phyloP scores from a whole-genome alignment of 2,113 vertebrate genomes.

The Mungos mungo region DNA sequence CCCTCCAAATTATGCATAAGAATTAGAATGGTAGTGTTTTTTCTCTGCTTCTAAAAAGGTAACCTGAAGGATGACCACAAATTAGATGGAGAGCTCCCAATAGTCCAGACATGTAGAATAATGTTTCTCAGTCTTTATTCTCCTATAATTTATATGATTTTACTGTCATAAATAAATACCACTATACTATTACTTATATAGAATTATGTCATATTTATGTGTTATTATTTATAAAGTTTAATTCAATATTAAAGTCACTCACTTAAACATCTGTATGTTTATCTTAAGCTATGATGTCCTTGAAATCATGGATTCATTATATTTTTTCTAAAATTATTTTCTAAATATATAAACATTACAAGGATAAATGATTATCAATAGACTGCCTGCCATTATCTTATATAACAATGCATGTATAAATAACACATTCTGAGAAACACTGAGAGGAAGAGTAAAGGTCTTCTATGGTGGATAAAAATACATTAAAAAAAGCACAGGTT shows the following conservation, averaged over 20 bases:
- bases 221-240: not conserved
- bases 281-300: not conserved
- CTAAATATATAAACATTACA: not conserved
- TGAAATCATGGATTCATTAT: not conserved
- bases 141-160: not conserved
- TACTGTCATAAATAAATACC: not conserved
- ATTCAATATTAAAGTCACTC: not conserved
- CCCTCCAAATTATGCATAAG: not conserved
- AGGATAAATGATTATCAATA: not conserved
- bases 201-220: not conserved
- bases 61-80: not conserved
- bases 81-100: not conserved
- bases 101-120: not conserved
- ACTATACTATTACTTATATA: not conserved
- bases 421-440: not conserved
- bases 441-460: not conserved
- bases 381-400: not conserved
- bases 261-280: not conserved
- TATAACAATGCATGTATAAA: not conserved
- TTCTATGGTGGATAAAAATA: not conserved
- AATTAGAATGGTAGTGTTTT: not conserved
- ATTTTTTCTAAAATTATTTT: not conserved
- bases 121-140: not conserved
- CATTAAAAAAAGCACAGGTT: not conserved
- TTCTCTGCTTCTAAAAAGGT: not conserved